phyloP scores from a whole-genome alignment of 1,140 invertebrate species.

The Rhyzopertha dominica region DNA sequence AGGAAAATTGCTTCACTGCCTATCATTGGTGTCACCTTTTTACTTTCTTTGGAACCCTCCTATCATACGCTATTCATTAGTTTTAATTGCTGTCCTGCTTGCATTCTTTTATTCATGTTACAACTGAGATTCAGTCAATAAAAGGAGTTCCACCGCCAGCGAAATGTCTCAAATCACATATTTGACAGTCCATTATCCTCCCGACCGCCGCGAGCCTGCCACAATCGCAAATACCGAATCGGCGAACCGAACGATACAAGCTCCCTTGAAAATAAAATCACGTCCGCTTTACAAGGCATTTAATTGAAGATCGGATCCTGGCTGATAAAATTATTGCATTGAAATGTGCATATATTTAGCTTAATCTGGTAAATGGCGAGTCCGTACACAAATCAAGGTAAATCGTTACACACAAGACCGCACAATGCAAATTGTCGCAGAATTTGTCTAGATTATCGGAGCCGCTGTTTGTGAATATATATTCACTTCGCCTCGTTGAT shows the following conservation, averaged over 20 bases:
- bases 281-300: slow-evolving; percentile 29
- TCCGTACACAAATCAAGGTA: slow-evolving; percentile 42
- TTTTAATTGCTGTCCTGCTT: too few species aligned
- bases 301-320: slow-evolving; percentile 39
- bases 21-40: too few species aligned
- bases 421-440: slow-evolving; percentile 44
- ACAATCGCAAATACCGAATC: slow-evolving; percentile 26
- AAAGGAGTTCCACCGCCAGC: too few species aligned
- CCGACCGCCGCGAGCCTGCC: slow-evolving; percentile 25
- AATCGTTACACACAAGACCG: slow-evolving; percentile 27
- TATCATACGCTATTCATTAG: too few species aligned
- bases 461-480: slow-evolving; percentile 26
- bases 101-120: too few species aligned
- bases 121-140: too few species aligned
- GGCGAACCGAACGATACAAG: slow-evolving; percentile 21
- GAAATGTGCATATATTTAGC: slow-evolving; percentile 35
- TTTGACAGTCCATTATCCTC: too few species aligned
- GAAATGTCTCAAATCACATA: too few species aligned
- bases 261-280: slow-evolving; percentile 38
- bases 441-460: slow-evolving; percentile 45
- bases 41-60: too few species aligned
- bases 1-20: too few species aligned
- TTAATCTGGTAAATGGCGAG: slow-evolving; percentile 39
- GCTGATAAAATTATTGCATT: slow-evolving; percentile 36
- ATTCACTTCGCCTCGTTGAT: slow-evolving; percentile 27